Evolutionary conservation across 2,797 vertebrate genomes (phyloP).

Genomic region (Chiroxiphia lanceolata): DNA sequence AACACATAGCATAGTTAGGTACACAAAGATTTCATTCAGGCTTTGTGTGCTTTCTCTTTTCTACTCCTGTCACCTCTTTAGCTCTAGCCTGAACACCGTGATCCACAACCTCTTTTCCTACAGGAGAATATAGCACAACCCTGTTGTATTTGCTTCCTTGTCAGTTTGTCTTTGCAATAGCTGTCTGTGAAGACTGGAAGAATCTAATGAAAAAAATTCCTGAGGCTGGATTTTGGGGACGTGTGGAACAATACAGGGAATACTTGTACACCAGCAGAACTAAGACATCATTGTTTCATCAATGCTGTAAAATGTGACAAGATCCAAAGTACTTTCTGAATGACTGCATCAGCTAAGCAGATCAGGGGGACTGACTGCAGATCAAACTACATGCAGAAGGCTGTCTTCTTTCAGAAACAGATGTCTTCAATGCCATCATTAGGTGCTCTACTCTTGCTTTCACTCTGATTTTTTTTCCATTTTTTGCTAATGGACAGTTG

Average conservation of each 20-base stretch:
- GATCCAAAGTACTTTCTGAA: background rate
- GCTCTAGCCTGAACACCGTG: rapidly evolving
- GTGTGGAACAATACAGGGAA: background rate
- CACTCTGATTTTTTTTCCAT: background rate
- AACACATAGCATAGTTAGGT: background rate
- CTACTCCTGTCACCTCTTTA: background rate
- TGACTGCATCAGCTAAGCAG: background rate
- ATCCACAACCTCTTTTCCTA: background rate
- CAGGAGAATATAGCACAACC: background rate
- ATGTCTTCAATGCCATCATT: background rate
- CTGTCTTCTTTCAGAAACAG: background rate
- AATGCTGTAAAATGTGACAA: background rate
- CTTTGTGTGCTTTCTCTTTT: background rate
- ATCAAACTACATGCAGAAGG: background rate
- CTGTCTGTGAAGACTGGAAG: background rate
- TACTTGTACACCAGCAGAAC: background rate
- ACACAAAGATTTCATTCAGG: background rate
- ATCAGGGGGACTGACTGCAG: background rate
- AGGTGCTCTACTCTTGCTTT: background rate
- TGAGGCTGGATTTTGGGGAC: background rate
- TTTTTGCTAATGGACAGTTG: background rate
- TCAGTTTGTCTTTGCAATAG: background rate
- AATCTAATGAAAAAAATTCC: background rate
- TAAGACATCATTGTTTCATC: background rate
- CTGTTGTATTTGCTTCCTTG: background rate